Conservation (phyloP, 2,888 invertebrate genomes). For the Lamproptera curius region DNA sequence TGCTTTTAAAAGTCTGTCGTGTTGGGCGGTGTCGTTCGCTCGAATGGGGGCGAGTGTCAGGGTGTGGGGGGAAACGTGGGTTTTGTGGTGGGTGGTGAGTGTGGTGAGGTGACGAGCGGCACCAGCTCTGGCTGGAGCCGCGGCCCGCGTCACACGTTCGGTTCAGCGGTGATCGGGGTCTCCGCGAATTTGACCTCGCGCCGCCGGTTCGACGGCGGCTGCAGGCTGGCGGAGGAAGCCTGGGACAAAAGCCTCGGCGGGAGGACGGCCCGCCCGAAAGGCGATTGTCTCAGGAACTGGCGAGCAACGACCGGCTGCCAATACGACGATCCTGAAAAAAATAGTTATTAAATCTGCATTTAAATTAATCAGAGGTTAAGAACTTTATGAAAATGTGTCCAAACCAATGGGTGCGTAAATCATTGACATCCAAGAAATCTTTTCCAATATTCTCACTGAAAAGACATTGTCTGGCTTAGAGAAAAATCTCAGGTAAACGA, state of each 20-base stretch:
- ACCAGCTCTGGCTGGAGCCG: constrained; percentile 76
- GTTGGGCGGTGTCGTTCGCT: constrained; percentile 47
- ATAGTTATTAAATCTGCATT: too few relatives aligned
- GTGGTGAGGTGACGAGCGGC: constrained; percentile 60
- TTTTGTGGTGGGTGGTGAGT: constrained; percentile 31
- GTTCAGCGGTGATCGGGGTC: constrained; percentile 44
- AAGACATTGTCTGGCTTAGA: too few relatives aligned
- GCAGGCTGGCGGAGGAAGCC: constrained; percentile 68
- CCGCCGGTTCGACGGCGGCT: constrained; percentile 56
- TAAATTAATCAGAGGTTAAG: too few relatives aligned
- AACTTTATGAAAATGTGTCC: too few relatives aligned
- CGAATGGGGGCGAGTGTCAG: constrained; percentile 44
- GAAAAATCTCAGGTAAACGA: too few relatives aligned
- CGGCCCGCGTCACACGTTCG: constrained; percentile 72
- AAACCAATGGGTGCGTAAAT: too few relatives aligned
- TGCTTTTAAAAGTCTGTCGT: constrained; percentile 53
- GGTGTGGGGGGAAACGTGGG: constrained; percentile 25
- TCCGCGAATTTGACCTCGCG: constrained; percentile 76
- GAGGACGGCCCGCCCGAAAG: constrained; percentile 68
- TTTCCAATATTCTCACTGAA: too few relatives aligned
- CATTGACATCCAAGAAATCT: too few relatives aligned
- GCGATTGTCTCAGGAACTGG: constrained; percentile 84
- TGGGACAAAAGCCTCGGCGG: constrained; percentile 52
- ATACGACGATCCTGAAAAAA: constrained; percentile 69
- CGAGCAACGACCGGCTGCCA: constrained; percentile 86